Percentiles rank a stretch among this genome's conserved stretches.
These are phyloP conservation scores for Celastrina argiolus DNA, from an alignment of 2,888 invertebrate species.

Conservation along the genomic window DNA sequence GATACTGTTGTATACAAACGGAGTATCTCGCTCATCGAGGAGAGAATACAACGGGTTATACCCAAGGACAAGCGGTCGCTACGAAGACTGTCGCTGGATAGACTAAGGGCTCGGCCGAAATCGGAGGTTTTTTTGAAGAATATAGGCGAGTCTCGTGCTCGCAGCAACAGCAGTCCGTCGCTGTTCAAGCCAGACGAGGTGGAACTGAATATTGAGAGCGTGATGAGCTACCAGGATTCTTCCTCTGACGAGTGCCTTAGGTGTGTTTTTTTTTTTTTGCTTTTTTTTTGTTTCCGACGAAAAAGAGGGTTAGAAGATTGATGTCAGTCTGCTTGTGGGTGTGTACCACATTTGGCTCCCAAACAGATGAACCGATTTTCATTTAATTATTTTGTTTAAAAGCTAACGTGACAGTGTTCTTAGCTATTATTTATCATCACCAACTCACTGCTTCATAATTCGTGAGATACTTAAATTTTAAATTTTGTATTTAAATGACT, in stretches of 20 bases:
- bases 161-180: conserved; percentile 63
- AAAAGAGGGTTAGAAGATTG: no score
- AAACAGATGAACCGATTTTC: no score
- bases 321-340: no score
- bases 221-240: conserved; percentile 64
- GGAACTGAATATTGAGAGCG: conserved; percentile 65
- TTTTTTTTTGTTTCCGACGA: no score
- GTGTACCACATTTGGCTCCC: no score
- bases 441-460: no score
- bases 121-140: conserved; percentile 43
- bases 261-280: neutral
- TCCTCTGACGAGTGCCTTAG: conserved; percentile 63
- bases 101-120: conserved; percentile 37
- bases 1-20: conserved; percentile 67
- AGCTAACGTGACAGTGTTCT: no score
- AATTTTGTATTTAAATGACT: no score
- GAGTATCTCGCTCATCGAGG: conserved; percentile 64
- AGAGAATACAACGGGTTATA: conserved; percentile 57
- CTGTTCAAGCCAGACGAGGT: conserved; percentile 48
- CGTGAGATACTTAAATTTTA: no score
- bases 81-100: conserved; percentile 25
- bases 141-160: conserved; percentile 45
- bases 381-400: no score
- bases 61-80: conserved; percentile 44
- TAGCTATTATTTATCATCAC: no score